phyloP scores from a whole-genome alignment of 2,888 invertebrate genomes.

The Galerucella calmariensis region DNA sequence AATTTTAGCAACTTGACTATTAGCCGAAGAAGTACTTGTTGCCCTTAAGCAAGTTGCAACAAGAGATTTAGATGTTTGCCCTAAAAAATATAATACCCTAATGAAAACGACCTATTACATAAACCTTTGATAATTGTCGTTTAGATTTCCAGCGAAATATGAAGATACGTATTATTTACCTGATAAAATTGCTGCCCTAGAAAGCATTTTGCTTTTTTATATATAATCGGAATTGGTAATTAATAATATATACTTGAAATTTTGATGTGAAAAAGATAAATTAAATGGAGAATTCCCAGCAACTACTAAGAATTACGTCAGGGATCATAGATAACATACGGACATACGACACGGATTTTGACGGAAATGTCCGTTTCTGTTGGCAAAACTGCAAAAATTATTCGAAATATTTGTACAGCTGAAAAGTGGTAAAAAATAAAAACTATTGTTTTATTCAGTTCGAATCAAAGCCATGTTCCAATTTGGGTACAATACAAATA shows the following conservation, averaged over 20 bases:
- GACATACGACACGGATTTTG: not conserved
- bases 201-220: slow-evolving; percentile 70
- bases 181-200: slow-evolving; percentile 75
- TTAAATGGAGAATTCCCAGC: not conserved
- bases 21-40: slow-evolving; percentile 61
- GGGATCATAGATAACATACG: not conserved
- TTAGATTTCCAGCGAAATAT: not conserved
- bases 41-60: slow-evolving; percentile 68
- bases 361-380: not conserved
- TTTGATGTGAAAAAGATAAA: not conserved
- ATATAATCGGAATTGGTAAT: not conserved
- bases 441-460: no score
- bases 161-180: slow-evolving; percentile 65
- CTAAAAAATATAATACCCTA: slow-evolving; percentile 61
- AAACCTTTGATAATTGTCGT: slow-evolving; percentile 41
- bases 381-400: not conserved
- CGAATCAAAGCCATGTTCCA: no score
- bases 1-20: slow-evolving; percentile 61
- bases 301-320: not conserved
- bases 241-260: not conserved
- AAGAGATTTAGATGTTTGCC: slow-evolving; percentile 66
- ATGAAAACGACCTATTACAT: slow-evolving; percentile 49
- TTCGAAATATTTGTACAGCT: not conserved
- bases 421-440: not conserved
- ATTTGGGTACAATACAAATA: no score